Evolutionary conservation across 1,140 invertebrate genomes (phyloP).

Genomic region (Solenopsis fugax): DNA sequence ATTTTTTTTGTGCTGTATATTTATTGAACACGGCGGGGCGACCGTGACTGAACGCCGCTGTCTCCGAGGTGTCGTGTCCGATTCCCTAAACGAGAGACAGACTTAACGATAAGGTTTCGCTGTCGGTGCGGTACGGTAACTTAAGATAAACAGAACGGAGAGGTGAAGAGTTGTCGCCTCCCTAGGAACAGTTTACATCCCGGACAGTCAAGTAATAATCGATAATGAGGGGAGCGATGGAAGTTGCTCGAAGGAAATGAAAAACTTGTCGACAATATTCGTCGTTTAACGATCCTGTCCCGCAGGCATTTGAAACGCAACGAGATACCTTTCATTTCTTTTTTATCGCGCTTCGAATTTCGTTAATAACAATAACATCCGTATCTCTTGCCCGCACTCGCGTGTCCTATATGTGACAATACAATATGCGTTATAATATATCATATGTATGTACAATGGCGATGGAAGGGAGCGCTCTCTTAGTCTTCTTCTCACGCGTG

Average conservation of each 20-base stretch:
- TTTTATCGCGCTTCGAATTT: slow-evolving; percentile 16
- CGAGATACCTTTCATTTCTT: slow-evolving; percentile 14
- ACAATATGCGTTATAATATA: slow-evolving; percentile 54
- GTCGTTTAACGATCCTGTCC: slow-evolving; percentile 53
- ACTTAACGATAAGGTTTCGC: slow-evolving; percentile 11
- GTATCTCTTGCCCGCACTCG: slow-evolving; percentile 31
- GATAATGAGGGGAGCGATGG: slow-evolving; percentile 1
- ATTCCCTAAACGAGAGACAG: slow-evolving; percentile 48
- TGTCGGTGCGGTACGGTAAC: slow-evolving; percentile 22
- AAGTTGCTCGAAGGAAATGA: slow-evolving; percentile 6
- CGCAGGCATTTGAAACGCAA: slow-evolving; percentile 58
- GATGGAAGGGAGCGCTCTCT: slow-evolving; percentile 33
- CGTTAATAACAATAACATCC: slow-evolving; percentile 52
- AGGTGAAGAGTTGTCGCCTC: not conserved
- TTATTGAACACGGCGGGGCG: slow-evolving; percentile 11
- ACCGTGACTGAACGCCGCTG: slow-evolving; percentile 33
- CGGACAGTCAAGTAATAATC: slow-evolving; percentile 48
- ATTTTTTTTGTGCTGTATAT: slow-evolving; percentile 13
- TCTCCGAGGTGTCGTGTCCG: slow-evolving; percentile 10
- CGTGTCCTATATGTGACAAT: slow-evolving; percentile 37
- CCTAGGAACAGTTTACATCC: slow-evolving; percentile 42
- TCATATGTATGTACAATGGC: slow-evolving; percentile 52
- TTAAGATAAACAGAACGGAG: slow-evolving; percentile 37
- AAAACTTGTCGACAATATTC: slow-evolving; percentile 20
- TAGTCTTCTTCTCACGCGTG: not conserved